Evolutionary conservation across 2,888 invertebrate genomes (phyloP).

Genomic region (Nezara viridula): DNA sequence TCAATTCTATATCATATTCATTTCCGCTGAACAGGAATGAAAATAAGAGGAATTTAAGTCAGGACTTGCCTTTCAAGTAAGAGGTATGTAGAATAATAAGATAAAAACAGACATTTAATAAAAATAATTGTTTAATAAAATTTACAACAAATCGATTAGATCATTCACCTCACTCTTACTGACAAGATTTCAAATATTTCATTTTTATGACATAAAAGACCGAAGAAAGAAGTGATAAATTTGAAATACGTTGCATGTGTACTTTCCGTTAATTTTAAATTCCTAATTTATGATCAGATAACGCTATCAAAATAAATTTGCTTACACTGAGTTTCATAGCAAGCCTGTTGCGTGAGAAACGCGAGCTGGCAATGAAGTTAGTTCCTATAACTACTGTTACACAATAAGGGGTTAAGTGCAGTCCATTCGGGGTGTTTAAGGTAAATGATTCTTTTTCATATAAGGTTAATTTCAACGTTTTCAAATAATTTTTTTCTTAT

Average conservation of each 20-base stretch:
- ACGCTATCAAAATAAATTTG: conserved; percentile 46
- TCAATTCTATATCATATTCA: too few species aligned
- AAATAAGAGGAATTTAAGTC: too few species aligned
- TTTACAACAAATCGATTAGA: not conserved
- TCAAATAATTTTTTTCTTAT: not conserved
- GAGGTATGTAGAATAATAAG: not conserved
- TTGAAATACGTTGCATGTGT: conserved; percentile 3
- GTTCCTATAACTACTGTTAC: conserved; percentile 28
- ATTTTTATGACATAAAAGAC: not conserved
- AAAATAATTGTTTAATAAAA: not conserved
- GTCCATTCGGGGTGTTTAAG: not conserved
- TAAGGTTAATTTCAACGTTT: not conserved
- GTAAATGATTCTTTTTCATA: not conserved
- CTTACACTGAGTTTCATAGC: conserved; percentile 40
- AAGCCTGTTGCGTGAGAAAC: conserved; percentile 18
- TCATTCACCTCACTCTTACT: not conserved
- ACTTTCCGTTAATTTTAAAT: not conserved
- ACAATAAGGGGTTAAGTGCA: not conserved
- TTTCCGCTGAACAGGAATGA: too few species aligned
- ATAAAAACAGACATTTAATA: not conserved
- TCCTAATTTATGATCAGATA: conserved; percentile 26
- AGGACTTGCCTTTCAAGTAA: not conserved
- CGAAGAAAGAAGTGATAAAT: not conserved
- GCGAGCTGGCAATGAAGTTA: conserved; percentile 4
- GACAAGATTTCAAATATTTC: not conserved